phyloP scores from a whole-genome alignment of 92 coral and sea anemone genomes.

The Siderastrea radians region DNA sequence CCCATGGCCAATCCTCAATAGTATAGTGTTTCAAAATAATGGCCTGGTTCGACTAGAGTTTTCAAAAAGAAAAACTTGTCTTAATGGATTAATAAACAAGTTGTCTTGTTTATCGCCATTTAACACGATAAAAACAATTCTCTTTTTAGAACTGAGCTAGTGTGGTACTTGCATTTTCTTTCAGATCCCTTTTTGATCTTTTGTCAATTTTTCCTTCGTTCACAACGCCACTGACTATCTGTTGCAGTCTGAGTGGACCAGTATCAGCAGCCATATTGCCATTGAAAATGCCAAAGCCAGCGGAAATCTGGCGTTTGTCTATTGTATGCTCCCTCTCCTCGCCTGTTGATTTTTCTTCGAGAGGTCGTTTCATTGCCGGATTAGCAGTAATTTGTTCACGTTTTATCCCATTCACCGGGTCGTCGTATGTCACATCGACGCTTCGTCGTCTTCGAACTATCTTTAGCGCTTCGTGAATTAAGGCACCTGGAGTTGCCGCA shows the following conservation, averaged over 20 bases:
- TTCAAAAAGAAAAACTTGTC: too few relatives aligned
- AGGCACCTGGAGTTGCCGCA: conserved; percentile 33
- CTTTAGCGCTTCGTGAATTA: conserved; percentile 37
- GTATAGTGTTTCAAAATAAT: too few relatives aligned
- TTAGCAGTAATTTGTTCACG: conserved; percentile 1
- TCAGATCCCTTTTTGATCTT: not conserved
- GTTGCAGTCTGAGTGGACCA: not conserved
- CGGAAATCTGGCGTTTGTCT: conserved; percentile 56
- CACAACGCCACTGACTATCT: not conserved
- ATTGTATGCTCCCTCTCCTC: conserved; percentile 41
- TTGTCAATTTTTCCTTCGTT: not conserved
- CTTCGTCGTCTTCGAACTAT: conserved; percentile 42
- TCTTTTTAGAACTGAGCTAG: not conserved
- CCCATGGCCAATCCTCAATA: too few relatives aligned
- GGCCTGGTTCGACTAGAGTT: too few relatives aligned
- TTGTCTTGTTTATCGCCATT: too few relatives aligned
- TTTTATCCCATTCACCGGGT: not conserved
- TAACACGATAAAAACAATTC: not conserved
- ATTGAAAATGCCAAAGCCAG: conserved; percentile 18
- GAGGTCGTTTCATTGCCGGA: not conserved
- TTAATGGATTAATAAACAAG: too few relatives aligned
- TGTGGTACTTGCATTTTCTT: conserved; percentile 7
- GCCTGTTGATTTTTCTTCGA: not conserved
- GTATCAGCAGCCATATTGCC: not conserved
- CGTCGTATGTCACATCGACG: conserved; percentile 28